Percentiles rank a stretch among this genome's conserved stretches.
phyloP scores from a whole-genome alignment of 2,888 invertebrate genomes.

The Leucania comma region DNA sequence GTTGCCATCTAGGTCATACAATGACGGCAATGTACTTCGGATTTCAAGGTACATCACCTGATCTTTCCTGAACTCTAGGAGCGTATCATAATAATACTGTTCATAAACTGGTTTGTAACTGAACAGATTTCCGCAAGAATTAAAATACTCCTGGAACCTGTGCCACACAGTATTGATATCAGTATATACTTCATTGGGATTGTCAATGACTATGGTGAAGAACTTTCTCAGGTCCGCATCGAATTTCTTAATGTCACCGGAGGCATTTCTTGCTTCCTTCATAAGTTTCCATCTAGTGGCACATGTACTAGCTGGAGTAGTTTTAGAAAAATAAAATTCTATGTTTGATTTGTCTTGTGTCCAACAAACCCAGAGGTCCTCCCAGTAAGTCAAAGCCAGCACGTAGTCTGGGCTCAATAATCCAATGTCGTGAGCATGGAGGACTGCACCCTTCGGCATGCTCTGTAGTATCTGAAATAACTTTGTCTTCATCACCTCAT shows the following conservation, averaged over 20 bases:
- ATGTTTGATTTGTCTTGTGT: slow-evolving; percentile 65
- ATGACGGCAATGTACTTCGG: slow-evolving; percentile 91
- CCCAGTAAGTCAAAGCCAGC: slow-evolving; percentile 91
- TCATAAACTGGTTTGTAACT: slow-evolving; percentile 92
- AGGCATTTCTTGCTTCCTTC: slow-evolving; percentile 84
- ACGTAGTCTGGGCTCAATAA: slow-evolving; percentile 91
- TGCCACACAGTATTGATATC: slow-evolving; percentile 92
- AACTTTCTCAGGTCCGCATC: slow-evolving; percentile 88
- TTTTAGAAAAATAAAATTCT: slow-evolving; percentile 77
- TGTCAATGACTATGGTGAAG: slow-evolving; percentile 90
- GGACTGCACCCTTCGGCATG: slow-evolving; percentile 94
- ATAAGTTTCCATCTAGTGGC: slow-evolving; percentile 86
- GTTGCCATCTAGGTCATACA: slow-evolving; percentile 93
- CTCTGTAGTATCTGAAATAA: slow-evolving; percentile 92
- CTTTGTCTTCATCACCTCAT: slow-evolving; percentile 90
- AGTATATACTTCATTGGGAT: slow-evolving; percentile 84
- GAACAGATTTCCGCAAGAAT: slow-evolving; percentile 87
- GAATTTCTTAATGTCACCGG: slow-evolving; percentile 87
- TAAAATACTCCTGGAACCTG: slow-evolving; percentile 90
- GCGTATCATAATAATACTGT: slow-evolving; percentile 92
- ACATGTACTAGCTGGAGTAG: slow-evolving; percentile 71
- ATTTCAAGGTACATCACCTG: slow-evolving; percentile 94
- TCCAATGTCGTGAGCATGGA: slow-evolving; percentile 93
- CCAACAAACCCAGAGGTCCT: slow-evolving; percentile 91
- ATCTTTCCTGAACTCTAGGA: slow-evolving; percentile 92